Conservation (phyloP, 2,113 vertebrate genomes). For the Salvator merianae region DNA sequence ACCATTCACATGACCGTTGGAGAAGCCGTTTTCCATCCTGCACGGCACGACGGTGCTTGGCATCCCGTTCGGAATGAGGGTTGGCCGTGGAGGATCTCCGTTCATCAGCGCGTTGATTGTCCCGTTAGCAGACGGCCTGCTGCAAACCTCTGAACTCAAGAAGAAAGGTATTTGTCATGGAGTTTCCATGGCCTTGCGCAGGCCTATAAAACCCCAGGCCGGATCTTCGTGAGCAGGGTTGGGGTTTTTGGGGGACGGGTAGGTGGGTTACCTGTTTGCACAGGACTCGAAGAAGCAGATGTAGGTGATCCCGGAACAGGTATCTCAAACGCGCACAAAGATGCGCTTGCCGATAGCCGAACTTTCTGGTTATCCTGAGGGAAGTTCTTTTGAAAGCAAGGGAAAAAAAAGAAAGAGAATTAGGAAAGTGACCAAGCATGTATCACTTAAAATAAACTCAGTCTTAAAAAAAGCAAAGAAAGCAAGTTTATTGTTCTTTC, state of each 20-base stretch:
- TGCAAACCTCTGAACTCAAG: slow-evolving; percentile 69
- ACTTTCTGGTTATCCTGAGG: slow-evolving; percentile 98
- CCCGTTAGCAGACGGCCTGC: slow-evolving; percentile 78
- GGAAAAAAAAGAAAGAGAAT: neutral
- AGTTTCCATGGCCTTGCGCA: neutral
- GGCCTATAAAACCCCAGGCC: neutral
- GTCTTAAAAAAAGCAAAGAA: too few species aligned
- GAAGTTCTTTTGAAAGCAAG: slow-evolving; percentile 82
- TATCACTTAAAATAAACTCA: too few species aligned
- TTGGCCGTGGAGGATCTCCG: slow-evolving; percentile 73
- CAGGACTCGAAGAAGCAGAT: slow-evolving; percentile 82
- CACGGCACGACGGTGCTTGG: slow-evolving; percentile 84
- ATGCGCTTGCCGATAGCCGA: slow-evolving; percentile 89
- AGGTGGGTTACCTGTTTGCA: slow-evolving; percentile 81
- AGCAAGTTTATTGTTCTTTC: too few species aligned
- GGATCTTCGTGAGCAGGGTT: too few species aligned
- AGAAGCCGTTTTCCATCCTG: slow-evolving; percentile 78
- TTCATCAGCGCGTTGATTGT: slow-evolving; percentile 70
- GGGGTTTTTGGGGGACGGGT: too few species aligned
- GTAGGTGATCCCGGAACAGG: slow-evolving; percentile 91
- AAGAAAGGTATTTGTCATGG: slow-evolving; percentile 1
- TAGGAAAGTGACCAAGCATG: neutral
- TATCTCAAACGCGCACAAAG: slow-evolving; percentile 94
- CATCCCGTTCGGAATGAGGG: slow-evolving; percentile 88
- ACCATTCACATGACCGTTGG: slow-evolving; percentile 84